Evolutionary conservation across 2,797 vertebrate genomes (phyloP).

Genomic region (Spinibarbus caldwelli): DNA sequence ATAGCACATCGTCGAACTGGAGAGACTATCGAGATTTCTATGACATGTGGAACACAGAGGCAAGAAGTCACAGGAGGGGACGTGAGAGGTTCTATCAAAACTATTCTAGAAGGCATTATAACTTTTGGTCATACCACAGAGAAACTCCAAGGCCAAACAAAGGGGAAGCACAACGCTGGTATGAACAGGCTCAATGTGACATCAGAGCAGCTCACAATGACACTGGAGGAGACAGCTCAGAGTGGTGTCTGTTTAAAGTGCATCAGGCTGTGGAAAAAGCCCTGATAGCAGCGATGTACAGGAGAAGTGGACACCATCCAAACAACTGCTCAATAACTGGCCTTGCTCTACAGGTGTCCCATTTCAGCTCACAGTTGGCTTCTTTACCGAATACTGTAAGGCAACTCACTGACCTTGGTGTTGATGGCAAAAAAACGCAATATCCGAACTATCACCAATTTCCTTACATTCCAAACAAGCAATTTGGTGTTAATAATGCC

Average conservation of each 20-base stretch:
- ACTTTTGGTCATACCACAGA: slow-evolving; percentile 75
- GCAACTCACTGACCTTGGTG: slow-evolving; percentile 68
- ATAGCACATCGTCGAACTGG: slow-evolving; percentile 42
- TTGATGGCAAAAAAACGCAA: slow-evolving; percentile 80
- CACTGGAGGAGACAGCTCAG: slow-evolving; percentile 65
- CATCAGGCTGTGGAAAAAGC: slow-evolving; percentile 83
- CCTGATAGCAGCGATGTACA: slow-evolving; percentile 76
- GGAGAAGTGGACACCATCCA: slow-evolving; percentile 61
- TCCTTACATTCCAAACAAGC: slow-evolving; percentile 78
- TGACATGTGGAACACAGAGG: slow-evolving; percentile 76
- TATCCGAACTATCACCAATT: slow-evolving; percentile 75
- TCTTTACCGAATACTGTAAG: slow-evolving; percentile 66
- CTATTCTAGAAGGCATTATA: slow-evolving; percentile 60
- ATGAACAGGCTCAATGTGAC: slow-evolving; percentile 80
- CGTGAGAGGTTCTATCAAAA: slow-evolving; percentile 65
- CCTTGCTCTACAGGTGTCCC: slow-evolving; percentile 66
- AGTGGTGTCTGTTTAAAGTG: slow-evolving; percentile 85
- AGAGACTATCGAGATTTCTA: slow-evolving; percentile 68
- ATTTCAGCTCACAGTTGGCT: slow-evolving; percentile 62
- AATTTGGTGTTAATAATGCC: slow-evolving; percentile 68
- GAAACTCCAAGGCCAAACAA: slow-evolving; percentile 71
- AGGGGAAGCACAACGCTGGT: slow-evolving; percentile 80
- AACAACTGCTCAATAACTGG: slow-evolving; percentile 61
- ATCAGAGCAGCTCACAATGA: slow-evolving; percentile 74
- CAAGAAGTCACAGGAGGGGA: slow-evolving; percentile 68